Evolutionary conservation across 2,113 vertebrate genomes (phyloP), one percentile per base, ranked within the genome.

Genomic region (Cromileptes altivelis): DNA sequence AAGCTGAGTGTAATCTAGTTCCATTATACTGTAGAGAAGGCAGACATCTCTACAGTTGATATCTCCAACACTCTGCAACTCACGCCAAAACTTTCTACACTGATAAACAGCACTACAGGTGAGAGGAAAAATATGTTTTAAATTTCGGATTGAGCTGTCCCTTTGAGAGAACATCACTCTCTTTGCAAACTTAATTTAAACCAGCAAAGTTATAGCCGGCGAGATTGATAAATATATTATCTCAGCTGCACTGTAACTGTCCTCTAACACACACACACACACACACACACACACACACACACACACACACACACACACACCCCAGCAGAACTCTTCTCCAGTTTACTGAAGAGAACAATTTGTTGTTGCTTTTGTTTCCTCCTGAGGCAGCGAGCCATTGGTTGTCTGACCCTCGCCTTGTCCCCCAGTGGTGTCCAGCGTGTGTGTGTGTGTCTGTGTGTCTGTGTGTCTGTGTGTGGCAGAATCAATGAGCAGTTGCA

Each of bases 401-500:
- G 76, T 56, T 4, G 40, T 83, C 53, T 82, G 70, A 53, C 75
- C 69, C 67, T 52, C 11, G 7, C 45, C 69, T 81, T 21, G 52
- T 63, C 65, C n/a, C 45, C 40, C 58, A 62, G 27, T 45, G 65
- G 37, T 45, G 65, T 75, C 61, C 37, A 21, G 40, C 60, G 53
- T 81, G 64, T 75, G 4, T 53, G 12, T 52, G 47, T 68, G 27
- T 53, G 63, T 63, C n/a, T 70, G 62, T 73, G 68, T 78, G 52
- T 40, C 33, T 40, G 33, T 55, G 75, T 74, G 58, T 80, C 75
- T 63, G 42, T 82, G 69, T 58, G 47, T 33, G 65, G 40, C 40
- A 42, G 63, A 84, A 78, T 88, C 78, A 89, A 86, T 80, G 82
- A 88, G 64, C 12, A 13, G 50, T 67, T 86, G 74, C 50, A 60